Evolutionary conservation across 2,888 invertebrate species (phyloP).

Genomic region (Drosophila emarginata): DNA sequence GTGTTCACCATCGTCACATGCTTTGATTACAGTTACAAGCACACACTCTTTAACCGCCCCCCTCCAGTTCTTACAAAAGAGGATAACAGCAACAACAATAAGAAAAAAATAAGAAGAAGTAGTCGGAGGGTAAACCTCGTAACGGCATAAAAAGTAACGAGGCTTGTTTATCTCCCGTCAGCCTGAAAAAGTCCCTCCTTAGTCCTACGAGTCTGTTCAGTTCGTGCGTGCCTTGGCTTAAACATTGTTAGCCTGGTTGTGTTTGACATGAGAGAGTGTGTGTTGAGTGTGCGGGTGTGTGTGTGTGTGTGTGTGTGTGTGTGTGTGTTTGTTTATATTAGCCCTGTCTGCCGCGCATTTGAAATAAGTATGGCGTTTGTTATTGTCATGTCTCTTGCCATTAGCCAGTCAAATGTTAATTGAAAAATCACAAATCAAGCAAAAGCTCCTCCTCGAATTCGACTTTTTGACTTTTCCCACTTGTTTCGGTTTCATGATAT

Average conservation of each 20-base stretch:
- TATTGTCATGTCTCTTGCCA: conserved; percentile 71
- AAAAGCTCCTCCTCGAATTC: not conserved
- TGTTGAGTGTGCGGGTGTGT: conserved; percentile 13
- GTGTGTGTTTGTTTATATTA: conserved; percentile 36
- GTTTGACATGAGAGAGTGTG: conserved; percentile 20
- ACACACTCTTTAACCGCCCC: conserved; percentile 6
- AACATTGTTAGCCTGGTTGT: conserved; percentile 46
- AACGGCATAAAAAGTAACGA: conserved; percentile 52
- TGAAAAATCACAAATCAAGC: conserved; percentile 56
- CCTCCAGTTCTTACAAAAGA: not conserved
- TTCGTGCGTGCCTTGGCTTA: conserved; percentile 61
- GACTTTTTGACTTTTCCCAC: conserved; percentile 14
- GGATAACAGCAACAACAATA: conserved; percentile 15
- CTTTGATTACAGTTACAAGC: conserved; percentile 66
- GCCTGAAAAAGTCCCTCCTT: conserved; percentile 18
- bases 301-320: conserved; percentile 18
- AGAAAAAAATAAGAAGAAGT: not conserved
- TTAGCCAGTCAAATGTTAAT: conserved; percentile 70
- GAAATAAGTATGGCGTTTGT: conserved; percentile 58
- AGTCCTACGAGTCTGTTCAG: conserved; percentile 7
- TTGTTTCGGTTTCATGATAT: not conserved
- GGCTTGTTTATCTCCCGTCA: conserved; percentile 51
- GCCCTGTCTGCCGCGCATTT: conserved; percentile 49
- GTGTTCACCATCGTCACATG: conserved; percentile 49
- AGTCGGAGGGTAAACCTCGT: conserved; percentile 8